phyloP scores from a whole-genome alignment of 2,797 vertebrate species.

The Lithobates pipiens region DNA sequence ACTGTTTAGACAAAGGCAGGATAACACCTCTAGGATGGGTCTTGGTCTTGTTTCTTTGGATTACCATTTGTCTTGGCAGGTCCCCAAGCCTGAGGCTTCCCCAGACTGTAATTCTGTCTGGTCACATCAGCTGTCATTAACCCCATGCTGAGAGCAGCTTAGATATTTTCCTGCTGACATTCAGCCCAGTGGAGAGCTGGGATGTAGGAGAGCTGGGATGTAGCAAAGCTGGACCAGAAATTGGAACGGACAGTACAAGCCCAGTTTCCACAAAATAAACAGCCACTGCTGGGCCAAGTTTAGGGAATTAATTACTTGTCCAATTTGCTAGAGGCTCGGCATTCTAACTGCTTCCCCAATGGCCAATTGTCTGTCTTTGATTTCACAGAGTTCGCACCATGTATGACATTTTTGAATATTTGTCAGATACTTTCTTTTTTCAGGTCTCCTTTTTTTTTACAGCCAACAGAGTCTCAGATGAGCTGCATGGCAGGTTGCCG shows the following conservation, averaged over 20 bases:
- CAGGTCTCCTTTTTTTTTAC: not conserved
- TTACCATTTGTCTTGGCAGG: conserved; percentile 56
- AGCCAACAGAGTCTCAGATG: conserved; percentile 25
- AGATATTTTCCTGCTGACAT: conserved; percentile 5
- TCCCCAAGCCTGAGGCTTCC: conserved; percentile 51
- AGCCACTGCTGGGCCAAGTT: conserved; percentile 29
- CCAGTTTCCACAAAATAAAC: conserved; percentile 23
- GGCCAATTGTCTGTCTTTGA: conserved; percentile 28
- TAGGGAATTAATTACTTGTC: conserved; percentile 38
- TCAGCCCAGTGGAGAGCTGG: conserved; percentile 31
- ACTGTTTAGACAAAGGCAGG: conserved; percentile 71
- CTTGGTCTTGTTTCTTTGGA: conserved; percentile 41
- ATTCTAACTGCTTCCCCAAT: conserved; percentile 17
- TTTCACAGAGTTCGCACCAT: conserved; percentile 10
- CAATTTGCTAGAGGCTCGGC: conserved; percentile 36
- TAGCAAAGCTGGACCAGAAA: conserved; percentile 18
- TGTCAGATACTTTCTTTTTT: conserved; percentile 13
- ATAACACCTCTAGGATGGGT: conserved; percentile 63
- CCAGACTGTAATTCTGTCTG: conserved; percentile 26
- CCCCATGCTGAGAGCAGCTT: conserved; percentile 40
- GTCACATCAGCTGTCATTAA: conserved; percentile 53
- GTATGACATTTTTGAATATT: conserved; percentile 35
- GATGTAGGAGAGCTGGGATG: conserved; percentile 30
- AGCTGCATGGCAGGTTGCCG: conserved; percentile 31
- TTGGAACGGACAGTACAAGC: conserved; percentile 34